Conservation (phyloP, 2,797 vertebrate genomes). For the Fringilla coelebs region DNA sequence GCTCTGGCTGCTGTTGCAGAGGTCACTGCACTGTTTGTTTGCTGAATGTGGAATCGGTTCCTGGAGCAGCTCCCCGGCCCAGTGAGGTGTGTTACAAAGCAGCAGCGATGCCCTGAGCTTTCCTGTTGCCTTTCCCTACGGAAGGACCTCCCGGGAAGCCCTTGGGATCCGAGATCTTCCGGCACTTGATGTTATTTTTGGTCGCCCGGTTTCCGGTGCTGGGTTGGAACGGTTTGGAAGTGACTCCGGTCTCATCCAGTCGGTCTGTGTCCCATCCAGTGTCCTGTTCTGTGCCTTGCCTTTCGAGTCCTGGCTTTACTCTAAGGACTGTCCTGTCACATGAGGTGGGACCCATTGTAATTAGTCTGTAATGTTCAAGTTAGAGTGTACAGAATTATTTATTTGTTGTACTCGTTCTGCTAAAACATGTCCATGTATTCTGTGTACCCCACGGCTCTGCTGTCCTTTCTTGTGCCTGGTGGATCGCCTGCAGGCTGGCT, state of each 20-base stretch:
- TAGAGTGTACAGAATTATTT: conserved; percentile 77
- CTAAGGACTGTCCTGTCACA: not conserved
- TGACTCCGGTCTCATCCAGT: not conserved
- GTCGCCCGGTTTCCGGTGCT: not conserved
- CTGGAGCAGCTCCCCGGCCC: fast-evolving
- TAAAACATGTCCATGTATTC: conserved; percentile 62
- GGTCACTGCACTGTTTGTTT: not conserved
- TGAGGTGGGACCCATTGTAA: conserved; percentile 24
- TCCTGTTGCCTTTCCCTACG: not conserved
- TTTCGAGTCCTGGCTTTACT: not conserved
- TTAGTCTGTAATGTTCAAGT: conserved; percentile 51
- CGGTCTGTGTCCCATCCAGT: not conserved
- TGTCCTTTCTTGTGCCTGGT: not conserved
- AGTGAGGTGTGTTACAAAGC: fast-evolving
- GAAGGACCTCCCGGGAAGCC: conserved; percentile 1
- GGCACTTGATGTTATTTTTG: not conserved
- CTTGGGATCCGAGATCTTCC: not conserved
- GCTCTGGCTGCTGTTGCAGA: not conserved
- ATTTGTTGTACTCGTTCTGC: conserved; percentile 73
- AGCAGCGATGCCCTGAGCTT: not conserved
- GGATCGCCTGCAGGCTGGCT: not conserved
- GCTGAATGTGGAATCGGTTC: not conserved
- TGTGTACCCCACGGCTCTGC: conserved; percentile 55
- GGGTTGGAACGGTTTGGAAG: not conserved
- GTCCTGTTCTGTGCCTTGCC: not conserved